phyloP scores from a whole-genome alignment of 2,888 invertebrate species.

The Polylopha cassiicola region DNA sequence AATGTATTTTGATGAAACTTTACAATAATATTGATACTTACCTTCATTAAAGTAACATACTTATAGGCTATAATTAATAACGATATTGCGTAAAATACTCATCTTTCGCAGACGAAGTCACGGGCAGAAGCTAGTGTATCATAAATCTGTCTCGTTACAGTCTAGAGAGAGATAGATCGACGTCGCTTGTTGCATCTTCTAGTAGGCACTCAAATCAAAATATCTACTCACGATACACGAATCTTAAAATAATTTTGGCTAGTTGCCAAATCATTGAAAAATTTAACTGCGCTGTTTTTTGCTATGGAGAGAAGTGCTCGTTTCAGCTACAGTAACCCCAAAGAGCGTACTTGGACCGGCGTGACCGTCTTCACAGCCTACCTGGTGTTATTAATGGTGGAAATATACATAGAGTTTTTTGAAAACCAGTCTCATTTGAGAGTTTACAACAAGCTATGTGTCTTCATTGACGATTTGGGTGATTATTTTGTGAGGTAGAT shows the following conservation, averaged over 20 bases:
- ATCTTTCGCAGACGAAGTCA: too few species aligned
- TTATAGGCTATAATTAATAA: too few species aligned
- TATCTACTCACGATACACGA: too few species aligned
- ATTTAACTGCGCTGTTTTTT: conserved; percentile 16
- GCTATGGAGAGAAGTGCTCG: conserved; percentile 45
- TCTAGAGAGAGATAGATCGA: too few species aligned
- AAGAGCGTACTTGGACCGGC: conserved; percentile 53
- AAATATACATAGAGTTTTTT: conserved; percentile 57
- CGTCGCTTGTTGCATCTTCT: too few species aligned
- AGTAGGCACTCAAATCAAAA: too few species aligned
- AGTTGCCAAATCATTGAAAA: conserved; percentile 17
- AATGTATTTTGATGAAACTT: too few species aligned
- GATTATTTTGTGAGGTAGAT: conserved; percentile 2
- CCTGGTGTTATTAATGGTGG: conserved; percentile 54
- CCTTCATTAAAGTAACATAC: too few species aligned
- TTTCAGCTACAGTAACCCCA: conserved; percentile 48
- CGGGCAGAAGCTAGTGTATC: too few species aligned
- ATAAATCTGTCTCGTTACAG: too few species aligned
- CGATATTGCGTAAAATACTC: too few species aligned
- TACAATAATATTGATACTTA: too few species aligned
- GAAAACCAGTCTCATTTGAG: conserved; percentile 55
- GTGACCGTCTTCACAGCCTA: conserved; percentile 62
- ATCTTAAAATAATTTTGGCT: conserved; percentile 3
- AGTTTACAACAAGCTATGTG: conserved; percentile 43
- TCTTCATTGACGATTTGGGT: conserved; percentile 23